Evolutionary conservation across 2,113 vertebrate genomes (phyloP).

Genomic region (Etia nguti): DNA sequence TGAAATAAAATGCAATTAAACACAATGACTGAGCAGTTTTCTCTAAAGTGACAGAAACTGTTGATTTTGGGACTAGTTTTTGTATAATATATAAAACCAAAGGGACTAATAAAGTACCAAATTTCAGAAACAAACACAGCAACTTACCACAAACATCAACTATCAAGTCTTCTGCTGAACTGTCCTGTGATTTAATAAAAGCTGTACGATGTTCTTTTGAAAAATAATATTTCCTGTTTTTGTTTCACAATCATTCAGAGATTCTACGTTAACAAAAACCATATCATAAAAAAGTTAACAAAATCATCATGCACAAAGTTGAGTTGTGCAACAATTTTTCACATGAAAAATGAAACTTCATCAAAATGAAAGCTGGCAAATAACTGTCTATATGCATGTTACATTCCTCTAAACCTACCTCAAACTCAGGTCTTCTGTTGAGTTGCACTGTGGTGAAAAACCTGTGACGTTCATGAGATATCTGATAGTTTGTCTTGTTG

Average conservation of each 20-base stretch:
- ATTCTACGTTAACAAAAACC: no score
- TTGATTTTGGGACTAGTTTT: neutral
- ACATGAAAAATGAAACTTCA: no score
- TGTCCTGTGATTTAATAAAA: neutral
- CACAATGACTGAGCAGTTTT: neutral
- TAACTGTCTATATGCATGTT: no score
- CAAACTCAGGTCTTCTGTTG: neutral
- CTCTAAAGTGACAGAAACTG: neutral
- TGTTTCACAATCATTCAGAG: no score
- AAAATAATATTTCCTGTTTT: neutral
- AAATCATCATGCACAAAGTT: no score
- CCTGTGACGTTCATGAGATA: rapidly evolving
- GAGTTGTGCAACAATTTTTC: no score
- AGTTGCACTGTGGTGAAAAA: neutral
- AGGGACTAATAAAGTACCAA: neutral
- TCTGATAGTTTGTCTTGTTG: neutral
- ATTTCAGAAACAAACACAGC: neutral
- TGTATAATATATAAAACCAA: neutral
- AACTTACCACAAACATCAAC: neutral
- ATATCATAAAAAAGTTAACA: no score
- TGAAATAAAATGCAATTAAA: neutral
- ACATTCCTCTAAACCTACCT: neutral
- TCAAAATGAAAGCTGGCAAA: no score
- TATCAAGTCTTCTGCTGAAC: neutral
- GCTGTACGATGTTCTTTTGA: rapidly evolving